These are phyloP conservation scores for Gallinago nigripennis DNA, from an alignment of 2,797 vertebrate species.

Conservation along the genomic window DNA sequence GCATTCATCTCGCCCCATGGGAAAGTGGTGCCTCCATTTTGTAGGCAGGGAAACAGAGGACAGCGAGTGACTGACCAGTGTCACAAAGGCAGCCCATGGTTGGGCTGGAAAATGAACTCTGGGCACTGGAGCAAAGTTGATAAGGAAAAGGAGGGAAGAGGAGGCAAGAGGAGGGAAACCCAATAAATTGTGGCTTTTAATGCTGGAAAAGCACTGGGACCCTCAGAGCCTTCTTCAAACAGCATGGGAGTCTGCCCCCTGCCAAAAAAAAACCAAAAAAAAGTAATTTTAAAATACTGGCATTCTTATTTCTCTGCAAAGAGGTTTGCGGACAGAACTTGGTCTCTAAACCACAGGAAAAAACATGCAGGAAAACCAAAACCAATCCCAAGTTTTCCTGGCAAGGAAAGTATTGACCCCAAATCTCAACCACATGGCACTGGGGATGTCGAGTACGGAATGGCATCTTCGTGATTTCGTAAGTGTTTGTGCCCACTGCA, in stretches of 20 bases:
- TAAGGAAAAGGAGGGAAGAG: neutral
- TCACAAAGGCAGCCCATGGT: neutral
- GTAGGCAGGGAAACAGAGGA: neutral
- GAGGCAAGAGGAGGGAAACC: neutral
- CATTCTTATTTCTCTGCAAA: neutral
- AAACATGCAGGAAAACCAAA: neutral
- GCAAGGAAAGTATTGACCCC: neutral
- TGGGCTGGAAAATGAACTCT: neutral
- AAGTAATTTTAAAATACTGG: neutral
- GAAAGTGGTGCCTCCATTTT: neutral
- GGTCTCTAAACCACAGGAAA: neutral
- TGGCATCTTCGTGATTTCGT: neutral
- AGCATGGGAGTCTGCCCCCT: neutral
- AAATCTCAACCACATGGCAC: neutral
- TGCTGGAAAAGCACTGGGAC: neutral
- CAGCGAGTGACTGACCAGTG: neutral
- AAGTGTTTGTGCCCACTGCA: neutral
- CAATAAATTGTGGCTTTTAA: neutral
- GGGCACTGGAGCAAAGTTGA: neutral
- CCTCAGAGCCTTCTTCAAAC: neutral
- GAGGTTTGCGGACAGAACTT: neutral
- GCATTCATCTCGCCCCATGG: neutral
- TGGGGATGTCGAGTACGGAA: fast-evolving
- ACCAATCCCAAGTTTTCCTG: neutral
- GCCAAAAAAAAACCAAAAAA: neutral